These are phyloP conservation scores for Tinamus guttatus DNA, from an alignment of 2,113 vertebrate species.

Conservation along the genomic window DNA sequence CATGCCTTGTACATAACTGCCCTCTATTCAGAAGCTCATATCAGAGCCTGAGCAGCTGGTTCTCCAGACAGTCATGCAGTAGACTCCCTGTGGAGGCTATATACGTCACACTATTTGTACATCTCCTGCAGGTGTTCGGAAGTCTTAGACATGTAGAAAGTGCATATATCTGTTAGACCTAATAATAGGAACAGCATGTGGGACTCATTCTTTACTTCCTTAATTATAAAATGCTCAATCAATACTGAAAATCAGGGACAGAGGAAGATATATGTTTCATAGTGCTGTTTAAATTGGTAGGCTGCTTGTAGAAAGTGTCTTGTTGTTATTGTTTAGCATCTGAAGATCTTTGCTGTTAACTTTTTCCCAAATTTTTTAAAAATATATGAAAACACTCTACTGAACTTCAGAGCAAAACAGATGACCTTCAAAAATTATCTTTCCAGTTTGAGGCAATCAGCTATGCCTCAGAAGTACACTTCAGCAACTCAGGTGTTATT, in stretches of 20 bases:
- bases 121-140: not conserved
- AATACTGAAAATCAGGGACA: not conserved
- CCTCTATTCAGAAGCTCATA: not conserved
- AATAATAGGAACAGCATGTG: not conserved
- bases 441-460: not conserved
- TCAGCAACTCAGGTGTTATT: not conserved
- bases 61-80: not conserved
- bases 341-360: not conserved
- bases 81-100: not conserved
- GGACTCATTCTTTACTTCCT: not conserved
- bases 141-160: rapidly evolving
- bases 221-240: not conserved
- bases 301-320: not conserved
- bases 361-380: not conserved
- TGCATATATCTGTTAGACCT: not conserved
- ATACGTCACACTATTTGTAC: not conserved
- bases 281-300: not conserved
- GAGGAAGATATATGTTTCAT: not conserved
- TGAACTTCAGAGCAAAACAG: not conserved
- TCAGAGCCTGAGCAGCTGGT: not conserved
- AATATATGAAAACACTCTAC: not conserved
- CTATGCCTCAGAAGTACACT: not conserved
- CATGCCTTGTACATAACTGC: not conserved
- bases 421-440: not conserved
- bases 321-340: not conserved